Conservation (phyloP, 2,113 vertebrate species). For the Callorhinus ursinus region DNA sequence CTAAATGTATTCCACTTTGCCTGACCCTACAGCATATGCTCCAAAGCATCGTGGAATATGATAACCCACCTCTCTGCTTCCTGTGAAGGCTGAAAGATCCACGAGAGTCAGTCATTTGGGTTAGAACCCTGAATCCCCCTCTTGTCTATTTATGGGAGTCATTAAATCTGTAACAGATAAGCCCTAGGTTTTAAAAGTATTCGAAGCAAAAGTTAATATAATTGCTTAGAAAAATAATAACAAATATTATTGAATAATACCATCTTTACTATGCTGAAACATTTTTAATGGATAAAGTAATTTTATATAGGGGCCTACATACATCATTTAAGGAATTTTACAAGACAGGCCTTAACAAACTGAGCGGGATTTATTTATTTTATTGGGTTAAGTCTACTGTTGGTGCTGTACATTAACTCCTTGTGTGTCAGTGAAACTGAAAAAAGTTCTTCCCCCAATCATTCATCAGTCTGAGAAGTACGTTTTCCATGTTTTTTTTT, state of each 20-base stretch:
- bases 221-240: not conserved
- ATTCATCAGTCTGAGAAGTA: not conserved
- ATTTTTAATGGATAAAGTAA: not conserved
- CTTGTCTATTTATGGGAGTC: not conserved
- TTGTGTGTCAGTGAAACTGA: not conserved
- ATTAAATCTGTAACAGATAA: not conserved
- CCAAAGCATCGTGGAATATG: not conserved
- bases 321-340: not conserved
- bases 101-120: not conserved
- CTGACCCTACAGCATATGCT: not conserved
- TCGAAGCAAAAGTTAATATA: not conserved
- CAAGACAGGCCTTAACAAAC: not conserved
- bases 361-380: not conserved
- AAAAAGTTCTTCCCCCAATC: not conserved
- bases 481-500: not conserved
- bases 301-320: not conserved
- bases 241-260: not conserved
- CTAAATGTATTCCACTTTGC: not conserved
- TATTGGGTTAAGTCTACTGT: not conserved
- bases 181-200: not conserved
- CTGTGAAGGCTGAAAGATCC: not conserved
- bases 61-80: not conserved
- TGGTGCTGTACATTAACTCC: not conserved
- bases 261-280: not conserved
- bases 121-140: not conserved